phyloP scores from a whole-genome alignment of 2,797 vertebrate genomes.

The Gymnothorax javanicus region DNA sequence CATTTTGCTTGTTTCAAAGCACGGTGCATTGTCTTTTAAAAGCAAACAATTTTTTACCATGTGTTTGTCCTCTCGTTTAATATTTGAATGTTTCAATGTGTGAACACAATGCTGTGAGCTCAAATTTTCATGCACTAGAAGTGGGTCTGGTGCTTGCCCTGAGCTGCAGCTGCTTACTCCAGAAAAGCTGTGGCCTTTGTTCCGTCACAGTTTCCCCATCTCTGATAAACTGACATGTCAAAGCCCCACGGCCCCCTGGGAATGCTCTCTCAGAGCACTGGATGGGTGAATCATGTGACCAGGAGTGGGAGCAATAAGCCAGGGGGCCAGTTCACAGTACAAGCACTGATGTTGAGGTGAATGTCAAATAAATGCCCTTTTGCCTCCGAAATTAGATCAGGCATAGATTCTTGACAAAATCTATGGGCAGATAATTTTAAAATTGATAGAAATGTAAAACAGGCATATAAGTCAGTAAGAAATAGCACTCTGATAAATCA shows the following conservation, averaged over 20 bases:
- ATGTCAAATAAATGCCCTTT: not conserved
- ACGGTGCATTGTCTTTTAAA: slow-evolving; percentile 12
- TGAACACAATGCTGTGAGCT: slow-evolving; percentile 17
- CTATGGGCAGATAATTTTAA: not conserved
- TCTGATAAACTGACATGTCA: slow-evolving; percentile 14
- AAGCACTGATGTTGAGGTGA: not conserved
- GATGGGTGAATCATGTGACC: slow-evolving; percentile 2
- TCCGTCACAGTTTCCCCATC: slow-evolving; percentile 16
- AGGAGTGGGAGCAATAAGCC: slow-evolving; percentile 3
- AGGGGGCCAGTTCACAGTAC: not conserved
- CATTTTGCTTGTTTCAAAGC: slow-evolving; percentile 20
- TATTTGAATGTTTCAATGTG: slow-evolving; percentile 18
- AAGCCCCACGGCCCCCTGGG: slow-evolving; percentile 19
- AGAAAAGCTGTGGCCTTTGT: slow-evolving; percentile 25
- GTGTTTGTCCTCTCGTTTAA: slow-evolving; percentile 24
- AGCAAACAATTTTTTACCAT: slow-evolving; percentile 8
- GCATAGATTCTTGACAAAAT: not conserved
- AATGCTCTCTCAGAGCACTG: not conserved
- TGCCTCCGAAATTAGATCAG: not conserved
- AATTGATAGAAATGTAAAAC: not conserved
- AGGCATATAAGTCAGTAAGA: too few relatives aligned
- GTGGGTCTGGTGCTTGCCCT: not conserved
- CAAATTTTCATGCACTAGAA: slow-evolving; percentile 21
- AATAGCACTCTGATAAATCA: not conserved
- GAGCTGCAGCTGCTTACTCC: slow-evolving; percentile 12